phyloP scores from a whole-genome alignment of 2,888 invertebrate species.

The Tenodera sinensis region DNA sequence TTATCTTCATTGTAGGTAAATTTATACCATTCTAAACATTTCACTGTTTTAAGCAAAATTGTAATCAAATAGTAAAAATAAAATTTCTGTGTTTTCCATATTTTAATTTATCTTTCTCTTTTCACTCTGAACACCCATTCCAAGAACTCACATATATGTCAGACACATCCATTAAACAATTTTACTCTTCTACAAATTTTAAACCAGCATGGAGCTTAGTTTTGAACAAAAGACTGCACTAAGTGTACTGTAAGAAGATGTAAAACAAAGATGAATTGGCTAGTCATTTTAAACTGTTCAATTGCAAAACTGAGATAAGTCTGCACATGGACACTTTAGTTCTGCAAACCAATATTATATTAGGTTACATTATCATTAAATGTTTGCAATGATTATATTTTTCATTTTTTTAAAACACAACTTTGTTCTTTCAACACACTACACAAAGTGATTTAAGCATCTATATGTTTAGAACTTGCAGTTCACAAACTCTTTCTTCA shows the following conservation, averaged over 20 bases:
- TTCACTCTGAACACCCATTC: not conserved
- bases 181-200: slow-evolving; percentile 22
- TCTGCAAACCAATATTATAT: not conserved
- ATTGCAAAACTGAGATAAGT: not conserved
- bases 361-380: not conserved
- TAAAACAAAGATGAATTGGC: not conserved
- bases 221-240: not conserved
- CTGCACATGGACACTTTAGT: not conserved
- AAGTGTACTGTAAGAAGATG: slow-evolving; percentile 1
- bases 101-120: not conserved
- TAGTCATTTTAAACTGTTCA: not conserved
- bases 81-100: not conserved
- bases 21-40: not conserved
- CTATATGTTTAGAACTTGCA: not conserved
- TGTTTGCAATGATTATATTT: not conserved
- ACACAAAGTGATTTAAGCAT: slow-evolving; percentile 1
- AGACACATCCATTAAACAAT: slow-evolving; percentile 19
- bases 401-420: not conserved
- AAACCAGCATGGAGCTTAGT: slow-evolving; percentile 13
- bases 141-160: not conserved
- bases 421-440: not conserved
- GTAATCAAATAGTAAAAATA: not conserved
- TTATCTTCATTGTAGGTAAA: not conserved
- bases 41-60: not conserved
- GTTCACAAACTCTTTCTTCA: not conserved